These are phyloP conservation scores for Distichodus sexfasciatus DNA, from an alignment of 2,797 vertebrate species.

Conservation along the genomic window DNA sequence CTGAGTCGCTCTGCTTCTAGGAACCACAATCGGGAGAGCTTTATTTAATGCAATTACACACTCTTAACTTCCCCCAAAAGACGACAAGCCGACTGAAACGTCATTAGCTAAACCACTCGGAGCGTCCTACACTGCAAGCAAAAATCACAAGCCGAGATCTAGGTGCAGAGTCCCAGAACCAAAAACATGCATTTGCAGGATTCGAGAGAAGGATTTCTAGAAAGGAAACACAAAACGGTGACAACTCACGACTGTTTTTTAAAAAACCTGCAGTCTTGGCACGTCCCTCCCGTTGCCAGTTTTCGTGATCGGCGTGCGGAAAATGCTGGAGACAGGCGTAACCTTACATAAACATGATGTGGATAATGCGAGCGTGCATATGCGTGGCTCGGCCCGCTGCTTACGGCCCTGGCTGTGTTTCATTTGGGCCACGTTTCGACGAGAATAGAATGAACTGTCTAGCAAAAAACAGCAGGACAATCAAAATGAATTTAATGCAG, in stretches of 20 bases:
- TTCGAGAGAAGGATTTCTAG: no score
- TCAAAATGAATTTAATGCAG: background rate
- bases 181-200: no score
- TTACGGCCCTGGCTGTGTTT: conserved; percentile 33
- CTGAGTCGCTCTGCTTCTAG: background rate
- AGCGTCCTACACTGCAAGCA: conserved; percentile 27
- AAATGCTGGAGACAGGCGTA: background rate
- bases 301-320: background rate
- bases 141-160: conserved; percentile 19
- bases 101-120: conserved; percentile 30
- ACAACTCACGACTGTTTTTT: background rate
- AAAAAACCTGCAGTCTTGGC: background rate
- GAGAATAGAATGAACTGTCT: conserved; percentile 15
- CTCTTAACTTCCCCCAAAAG: conserved; percentile 51
- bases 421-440: conserved; percentile 32
- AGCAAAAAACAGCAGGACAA: conserved; percentile 2
- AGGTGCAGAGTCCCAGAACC: conserved; percentile 25
- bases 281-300: background rate
- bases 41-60: conserved; percentile 46
- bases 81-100: conserved; percentile 38
- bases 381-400: conserved; percentile 16
- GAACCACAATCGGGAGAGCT: background rate
- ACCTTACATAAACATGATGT: conserved; percentile 26
- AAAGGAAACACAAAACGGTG: conserved; percentile 4
- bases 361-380: conserved; percentile 28